Evolutionary conservation across 2,888 invertebrate genomes (phyloP).

Genomic region (Allacma fusca): DNA sequence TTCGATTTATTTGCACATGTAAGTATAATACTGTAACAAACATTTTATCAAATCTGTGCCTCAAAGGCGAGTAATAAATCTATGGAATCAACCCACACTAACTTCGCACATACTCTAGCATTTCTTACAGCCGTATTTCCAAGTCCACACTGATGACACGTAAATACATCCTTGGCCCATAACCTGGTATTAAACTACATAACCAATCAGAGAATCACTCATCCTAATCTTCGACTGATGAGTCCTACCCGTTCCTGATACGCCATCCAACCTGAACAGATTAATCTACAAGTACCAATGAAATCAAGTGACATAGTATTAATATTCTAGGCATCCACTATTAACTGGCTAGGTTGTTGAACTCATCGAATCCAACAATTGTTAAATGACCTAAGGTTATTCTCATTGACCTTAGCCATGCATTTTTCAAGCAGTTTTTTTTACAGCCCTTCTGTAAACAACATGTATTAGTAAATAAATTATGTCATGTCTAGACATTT

Average conservation of each 20-base stretch:
- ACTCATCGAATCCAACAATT: not conserved
- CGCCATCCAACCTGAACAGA: no score
- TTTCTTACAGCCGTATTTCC: not conserved
- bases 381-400: conserved; percentile 7
- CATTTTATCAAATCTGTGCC: conserved; percentile 2
- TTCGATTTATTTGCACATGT: not conserved
- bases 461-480: no score
- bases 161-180: not conserved
- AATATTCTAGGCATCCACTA: not conserved
- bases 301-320: not conserved
- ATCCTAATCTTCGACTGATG: not conserved
- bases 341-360: not conserved
- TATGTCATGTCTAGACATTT: no score
- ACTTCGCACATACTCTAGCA: not conserved
- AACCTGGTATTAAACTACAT: no score
- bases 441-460: no score
- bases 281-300: not conserved
- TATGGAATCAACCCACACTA: not conserved
- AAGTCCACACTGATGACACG: not conserved
- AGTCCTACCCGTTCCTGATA: no score
- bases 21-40: not conserved
- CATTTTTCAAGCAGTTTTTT: no score
- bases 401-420: not conserved
- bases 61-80: conserved; percentile 17
- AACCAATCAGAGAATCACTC: not conserved